phyloP scores from a whole-genome alignment of 2,113 vertebrate genomes.

The Salvator merianae region DNA sequence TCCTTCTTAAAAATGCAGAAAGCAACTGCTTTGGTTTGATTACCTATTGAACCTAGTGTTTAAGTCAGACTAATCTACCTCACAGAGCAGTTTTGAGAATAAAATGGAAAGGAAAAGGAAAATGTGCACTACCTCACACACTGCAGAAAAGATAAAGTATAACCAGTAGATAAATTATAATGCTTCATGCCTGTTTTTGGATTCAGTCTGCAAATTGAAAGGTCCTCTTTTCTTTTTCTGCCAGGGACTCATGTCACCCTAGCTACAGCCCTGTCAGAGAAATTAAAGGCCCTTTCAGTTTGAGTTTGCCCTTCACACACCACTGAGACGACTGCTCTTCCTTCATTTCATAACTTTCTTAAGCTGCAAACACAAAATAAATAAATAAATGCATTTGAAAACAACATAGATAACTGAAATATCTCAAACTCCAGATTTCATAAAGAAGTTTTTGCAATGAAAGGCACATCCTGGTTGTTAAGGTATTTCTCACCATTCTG shows the following conservation, averaged over 20 bases:
- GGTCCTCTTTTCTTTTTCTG: neutral
- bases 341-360: neutral
- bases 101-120: neutral
- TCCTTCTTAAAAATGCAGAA: too few relatives aligned
- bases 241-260: too few relatives aligned
- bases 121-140: neutral
- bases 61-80: neutral
- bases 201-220: neutral
- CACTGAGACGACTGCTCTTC: neutral
- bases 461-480: constrained; percentile 26
- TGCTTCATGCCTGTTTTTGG: neutral
- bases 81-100: neutral
- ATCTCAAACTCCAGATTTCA: constrained; percentile 12
- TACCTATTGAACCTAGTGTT: too few relatives aligned
- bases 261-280: neutral
- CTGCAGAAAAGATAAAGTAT: neutral
- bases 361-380: neutral
- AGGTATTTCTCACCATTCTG: neutral
- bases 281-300: neutral
- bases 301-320: neutral
- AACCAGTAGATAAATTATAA: neutral
- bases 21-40: too few relatives aligned
- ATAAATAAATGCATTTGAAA: neutral
- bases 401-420: neutral
- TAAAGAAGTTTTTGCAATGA: constrained; percentile 27